Percentiles rank a stretch among this genome's conserved stretches.
Conservation (phyloP, 2,797 vertebrate species). For the Silurus lanzhouensis region DNA sequence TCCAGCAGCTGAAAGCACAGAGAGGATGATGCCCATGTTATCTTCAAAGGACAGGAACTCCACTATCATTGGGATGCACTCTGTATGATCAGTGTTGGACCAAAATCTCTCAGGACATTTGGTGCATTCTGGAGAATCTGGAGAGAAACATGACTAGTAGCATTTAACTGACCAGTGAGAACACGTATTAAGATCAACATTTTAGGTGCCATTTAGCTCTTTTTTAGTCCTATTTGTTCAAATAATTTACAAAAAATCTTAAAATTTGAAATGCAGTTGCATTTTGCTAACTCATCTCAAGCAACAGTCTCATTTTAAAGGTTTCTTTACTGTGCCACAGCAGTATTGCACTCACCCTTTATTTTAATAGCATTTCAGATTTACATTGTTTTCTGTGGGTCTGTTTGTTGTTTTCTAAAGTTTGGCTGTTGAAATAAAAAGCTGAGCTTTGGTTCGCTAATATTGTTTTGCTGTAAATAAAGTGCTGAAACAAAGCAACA, state of each 20-base stretch:
- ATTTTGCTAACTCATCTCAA: not conserved
- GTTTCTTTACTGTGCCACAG: not conserved
- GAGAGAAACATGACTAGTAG: conserved; percentile 8
- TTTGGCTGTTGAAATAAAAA: too few relatives aligned
- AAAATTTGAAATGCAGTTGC: not conserved
- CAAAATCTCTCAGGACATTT: conserved; percentile 59
- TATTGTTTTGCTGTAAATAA: not conserved
- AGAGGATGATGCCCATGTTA: conserved; percentile 60
- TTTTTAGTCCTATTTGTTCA: not conserved
- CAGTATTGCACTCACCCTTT: not conserved
- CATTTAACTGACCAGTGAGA: not conserved
- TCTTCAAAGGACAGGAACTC: conserved; percentile 68
- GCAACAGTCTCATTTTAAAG: not conserved
- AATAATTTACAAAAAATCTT: not conserved
- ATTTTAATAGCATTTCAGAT: not conserved
- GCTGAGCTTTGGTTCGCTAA: not conserved
- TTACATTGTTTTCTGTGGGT: not conserved
- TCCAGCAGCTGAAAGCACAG: conserved; percentile 55
- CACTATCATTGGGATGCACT: conserved; percentile 57
- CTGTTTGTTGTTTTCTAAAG: not conserved
- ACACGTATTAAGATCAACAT: not conserved
- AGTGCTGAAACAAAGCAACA: not conserved
- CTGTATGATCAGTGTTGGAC: conserved; percentile 55
- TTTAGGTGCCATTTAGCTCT: not conserved
- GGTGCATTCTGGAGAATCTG: conserved; percentile 57